Conservation (phyloP, 2,113 vertebrate species). For the Antechinus stuartii region DNA sequence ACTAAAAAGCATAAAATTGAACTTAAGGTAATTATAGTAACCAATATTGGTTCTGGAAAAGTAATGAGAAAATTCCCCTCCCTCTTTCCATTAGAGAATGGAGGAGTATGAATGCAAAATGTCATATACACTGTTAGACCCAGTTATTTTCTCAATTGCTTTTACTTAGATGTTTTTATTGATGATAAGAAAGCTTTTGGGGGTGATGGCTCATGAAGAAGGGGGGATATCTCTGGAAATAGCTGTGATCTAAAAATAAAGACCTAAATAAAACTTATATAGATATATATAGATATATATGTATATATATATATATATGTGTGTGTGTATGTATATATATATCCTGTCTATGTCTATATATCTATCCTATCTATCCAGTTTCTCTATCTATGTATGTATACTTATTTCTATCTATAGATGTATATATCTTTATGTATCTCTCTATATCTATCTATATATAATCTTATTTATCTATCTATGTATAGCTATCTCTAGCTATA, state of each 20-base stretch:
- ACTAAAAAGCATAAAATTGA: background rate
- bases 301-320: background rate
- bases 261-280: background rate
- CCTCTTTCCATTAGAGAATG: background rate
- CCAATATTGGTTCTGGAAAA: background rate
- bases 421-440: no score
- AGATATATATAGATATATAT: background rate
- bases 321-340: background rate
- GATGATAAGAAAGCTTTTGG: background rate
- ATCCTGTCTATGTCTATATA: no score
- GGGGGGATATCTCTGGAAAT: background rate
- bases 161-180: background rate
- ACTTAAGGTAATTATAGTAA: background rate
- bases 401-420: background rate
- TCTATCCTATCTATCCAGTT: no score
- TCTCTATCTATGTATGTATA: no score
- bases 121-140: background rate
- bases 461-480: no score
- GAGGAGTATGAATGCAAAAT: background rate
- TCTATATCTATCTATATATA: no score
- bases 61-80: background rate
- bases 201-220: background rate
- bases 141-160: background rate
- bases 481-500: no score
- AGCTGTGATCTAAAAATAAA: background rate